These are phyloP conservation scores for Nannoperca obscura DNA, from an alignment of 2,797 vertebrate genomes.

Conservation along the genomic window DNA sequence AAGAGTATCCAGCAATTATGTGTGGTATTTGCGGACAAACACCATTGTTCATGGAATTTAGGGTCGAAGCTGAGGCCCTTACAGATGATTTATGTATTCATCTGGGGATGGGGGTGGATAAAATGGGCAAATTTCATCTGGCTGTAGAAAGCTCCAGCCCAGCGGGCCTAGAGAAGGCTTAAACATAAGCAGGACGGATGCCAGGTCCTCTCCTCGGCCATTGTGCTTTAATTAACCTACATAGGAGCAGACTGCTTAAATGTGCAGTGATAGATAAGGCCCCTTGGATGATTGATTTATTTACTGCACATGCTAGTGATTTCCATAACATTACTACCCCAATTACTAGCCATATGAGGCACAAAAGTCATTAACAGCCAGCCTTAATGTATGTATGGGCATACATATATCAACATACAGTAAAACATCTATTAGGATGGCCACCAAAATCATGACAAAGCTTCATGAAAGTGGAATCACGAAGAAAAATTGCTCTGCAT, in stretches of 20 bases:
- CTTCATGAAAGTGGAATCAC: background rate
- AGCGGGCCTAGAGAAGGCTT: constrained; percentile 84
- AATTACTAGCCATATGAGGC: constrained; percentile 76
- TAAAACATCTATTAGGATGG: constrained; percentile 10
- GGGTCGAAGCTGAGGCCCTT: constrained; percentile 78
- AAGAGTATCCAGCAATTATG: constrained; percentile 79
- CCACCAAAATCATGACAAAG: constrained; percentile 1
- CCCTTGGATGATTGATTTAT: constrained; percentile 87
- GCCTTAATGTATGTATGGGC: constrained; percentile 58
- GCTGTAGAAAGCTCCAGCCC: constrained; percentile 80
- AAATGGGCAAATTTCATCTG: constrained; percentile 83
- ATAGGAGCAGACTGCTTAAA: constrained; percentile 84
- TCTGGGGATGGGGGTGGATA: constrained; percentile 76
- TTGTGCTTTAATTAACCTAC: constrained; percentile 89
- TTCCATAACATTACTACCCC: constrained; percentile 82
- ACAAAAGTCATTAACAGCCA: constrained; percentile 64
- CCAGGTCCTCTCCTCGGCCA: constrained; percentile 84
- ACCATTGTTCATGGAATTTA: constrained; percentile 81
- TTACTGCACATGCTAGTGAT: constrained; percentile 82
- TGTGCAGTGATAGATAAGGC: constrained; percentile 88
- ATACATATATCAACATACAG: constrained; percentile 29
- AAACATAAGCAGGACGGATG: constrained; percentile 84
- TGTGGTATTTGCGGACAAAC: constrained; percentile 79
- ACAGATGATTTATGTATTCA: constrained; percentile 85
- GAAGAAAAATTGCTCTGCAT: constrained; percentile 12